A percentile compares a stretch with the other conserved stretches of the same genome.
Evolutionary conservation across 2,888 invertebrate species (phyloP).

Genomic region (Isotomurus palustris): DNA sequence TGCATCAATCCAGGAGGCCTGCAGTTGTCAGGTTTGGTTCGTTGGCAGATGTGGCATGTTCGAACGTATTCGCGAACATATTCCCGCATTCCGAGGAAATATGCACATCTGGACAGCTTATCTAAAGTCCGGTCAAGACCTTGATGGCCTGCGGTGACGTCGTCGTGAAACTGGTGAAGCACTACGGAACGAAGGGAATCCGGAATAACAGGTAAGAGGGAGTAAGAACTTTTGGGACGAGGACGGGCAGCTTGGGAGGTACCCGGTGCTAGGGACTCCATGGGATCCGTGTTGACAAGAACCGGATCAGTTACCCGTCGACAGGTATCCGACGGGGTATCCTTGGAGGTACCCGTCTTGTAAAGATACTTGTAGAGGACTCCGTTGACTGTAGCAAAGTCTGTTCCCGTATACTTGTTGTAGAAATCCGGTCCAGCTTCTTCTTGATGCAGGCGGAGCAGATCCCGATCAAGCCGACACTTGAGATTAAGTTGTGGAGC

Average conservation of each 20-base stretch:
- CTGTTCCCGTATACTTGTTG: neutral
- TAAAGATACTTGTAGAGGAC: neutral
- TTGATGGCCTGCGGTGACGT: slow-evolving; percentile 8
- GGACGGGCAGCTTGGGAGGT: too few species aligned
- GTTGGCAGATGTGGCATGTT: slow-evolving; percentile 17
- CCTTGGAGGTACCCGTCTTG: too few species aligned
- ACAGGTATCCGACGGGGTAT: too few species aligned
- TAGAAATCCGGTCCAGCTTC: neutral
- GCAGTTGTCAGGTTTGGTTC: slow-evolving; percentile 11
- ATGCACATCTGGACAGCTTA: too few species aligned
- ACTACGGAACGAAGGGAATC: neutral
- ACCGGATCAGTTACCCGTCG: slow-evolving; percentile 5
- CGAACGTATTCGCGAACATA: slow-evolving; percentile 8
- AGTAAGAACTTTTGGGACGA: slow-evolving; percentile 7
- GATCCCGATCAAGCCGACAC: neutral
- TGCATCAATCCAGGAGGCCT: slow-evolving; percentile 10
- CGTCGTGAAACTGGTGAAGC: slow-evolving; percentile 8
- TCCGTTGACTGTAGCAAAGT: neutral
- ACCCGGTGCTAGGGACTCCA: neutral
- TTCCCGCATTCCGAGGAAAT: slow-evolving; percentile 1
- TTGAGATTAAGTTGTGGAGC: neutral
- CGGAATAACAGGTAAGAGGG: slow-evolving; percentile 19
- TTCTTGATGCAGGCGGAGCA: neutral
- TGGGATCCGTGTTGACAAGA: neutral
- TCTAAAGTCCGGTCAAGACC: too few species aligned